Conservation (phyloP, 2,113 vertebrate genomes). For the Toxotes chatareus region DNA sequence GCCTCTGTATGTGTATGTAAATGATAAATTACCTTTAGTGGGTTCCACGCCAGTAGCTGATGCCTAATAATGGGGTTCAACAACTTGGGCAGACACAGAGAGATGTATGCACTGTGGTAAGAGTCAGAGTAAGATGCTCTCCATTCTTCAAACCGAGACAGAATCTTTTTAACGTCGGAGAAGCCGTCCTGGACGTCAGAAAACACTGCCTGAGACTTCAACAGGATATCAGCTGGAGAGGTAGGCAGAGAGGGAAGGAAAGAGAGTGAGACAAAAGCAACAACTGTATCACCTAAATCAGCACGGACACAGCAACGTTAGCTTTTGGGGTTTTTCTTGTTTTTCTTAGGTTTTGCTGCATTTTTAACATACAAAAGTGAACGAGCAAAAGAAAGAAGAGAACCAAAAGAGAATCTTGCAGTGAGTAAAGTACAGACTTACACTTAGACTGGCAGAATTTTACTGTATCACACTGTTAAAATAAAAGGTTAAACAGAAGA, state of each 20-base stretch:
- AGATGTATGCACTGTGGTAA: constrained; percentile 92
- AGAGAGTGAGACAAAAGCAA: constrained; percentile 3
- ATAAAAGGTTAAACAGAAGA: background rate
- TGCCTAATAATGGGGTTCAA: constrained; percentile 90
- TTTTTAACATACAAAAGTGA: background rate
- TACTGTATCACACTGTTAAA: background rate
- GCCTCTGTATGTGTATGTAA: background rate
- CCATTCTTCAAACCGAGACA: constrained; percentile 93
- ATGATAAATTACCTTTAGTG: constrained; percentile 86
- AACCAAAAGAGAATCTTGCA: background rate
- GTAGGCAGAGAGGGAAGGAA: constrained; percentile 53
- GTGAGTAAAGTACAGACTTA: background rate
- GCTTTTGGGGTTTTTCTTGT: background rate
- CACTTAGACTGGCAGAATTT: background rate
- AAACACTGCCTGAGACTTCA: constrained; percentile 86
- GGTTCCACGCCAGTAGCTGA: constrained; percentile 92
- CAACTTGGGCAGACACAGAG: constrained; percentile 93
- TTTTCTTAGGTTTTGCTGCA: background rate
- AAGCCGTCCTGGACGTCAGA: constrained; percentile 93
- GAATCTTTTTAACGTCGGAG: constrained; percentile 89
- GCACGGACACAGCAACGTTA: background rate
- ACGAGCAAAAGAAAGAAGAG: too few species aligned
- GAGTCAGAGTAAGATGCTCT: constrained; percentile 89
- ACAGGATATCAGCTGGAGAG: constrained; percentile 86
- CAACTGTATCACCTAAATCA: background rate